phyloP scores from a whole-genome alignment of 2,888 invertebrate species.

The Acronicta aceris region DNA sequence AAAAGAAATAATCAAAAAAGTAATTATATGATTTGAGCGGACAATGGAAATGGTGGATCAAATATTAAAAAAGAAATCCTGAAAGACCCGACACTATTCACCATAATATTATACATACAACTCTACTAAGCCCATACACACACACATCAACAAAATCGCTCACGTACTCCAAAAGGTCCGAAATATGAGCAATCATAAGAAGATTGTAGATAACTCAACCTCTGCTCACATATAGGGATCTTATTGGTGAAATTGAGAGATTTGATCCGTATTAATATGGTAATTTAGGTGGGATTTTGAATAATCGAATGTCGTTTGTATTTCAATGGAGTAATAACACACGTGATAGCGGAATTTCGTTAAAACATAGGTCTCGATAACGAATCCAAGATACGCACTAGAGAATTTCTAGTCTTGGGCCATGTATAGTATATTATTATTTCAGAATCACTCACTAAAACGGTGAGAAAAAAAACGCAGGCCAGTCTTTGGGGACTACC shows the following conservation, averaged over 20 bases:
- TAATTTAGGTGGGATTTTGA: constrained; percentile 45
- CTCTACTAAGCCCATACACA: constrained; percentile 6
- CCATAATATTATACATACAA: neutral
- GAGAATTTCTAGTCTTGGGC: no score
- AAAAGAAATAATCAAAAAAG: no score
- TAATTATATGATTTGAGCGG: no score
- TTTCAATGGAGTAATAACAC: neutral
- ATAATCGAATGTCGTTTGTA: constrained; percentile 41
- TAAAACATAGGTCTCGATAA: neutral
- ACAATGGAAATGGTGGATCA: no score
- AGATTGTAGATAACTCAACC: constrained; percentile 31
- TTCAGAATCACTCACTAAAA: no score
- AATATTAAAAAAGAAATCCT: no score
- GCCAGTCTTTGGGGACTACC: no score
- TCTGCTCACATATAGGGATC: constrained; percentile 20
- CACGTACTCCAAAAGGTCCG: constrained; percentile 36
- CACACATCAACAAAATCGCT: constrained; percentile 27
- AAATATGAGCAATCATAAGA: constrained; percentile 46
- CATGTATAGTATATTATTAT: no score
- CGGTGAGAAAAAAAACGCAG: no score
- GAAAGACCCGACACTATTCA: neutral
- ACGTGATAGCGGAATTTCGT: neutral
- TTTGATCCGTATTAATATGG: constrained; percentile 41
- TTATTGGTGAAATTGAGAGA: constrained; percentile 48
- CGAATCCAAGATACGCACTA: no score